These are phyloP conservation scores for Delphinus delphis DNA, from an alignment of 2,113 vertebrate species.

Conservation along the genomic window DNA sequence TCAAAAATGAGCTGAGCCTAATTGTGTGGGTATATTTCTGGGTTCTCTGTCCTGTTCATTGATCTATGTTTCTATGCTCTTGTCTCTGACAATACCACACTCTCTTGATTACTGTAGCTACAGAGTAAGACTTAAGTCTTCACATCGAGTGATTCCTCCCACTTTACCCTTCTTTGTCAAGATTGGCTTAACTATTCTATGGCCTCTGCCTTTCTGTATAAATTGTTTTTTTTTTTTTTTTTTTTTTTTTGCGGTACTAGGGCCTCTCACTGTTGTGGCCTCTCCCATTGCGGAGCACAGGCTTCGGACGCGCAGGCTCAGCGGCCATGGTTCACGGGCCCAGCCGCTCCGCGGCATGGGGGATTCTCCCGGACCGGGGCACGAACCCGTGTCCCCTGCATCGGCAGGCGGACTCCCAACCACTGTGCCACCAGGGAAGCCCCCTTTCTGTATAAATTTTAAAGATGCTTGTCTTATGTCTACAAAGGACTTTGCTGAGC, in stretches of 20 bases:
- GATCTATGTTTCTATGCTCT: not conserved
- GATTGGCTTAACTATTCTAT: not conserved
- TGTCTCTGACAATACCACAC: not conserved
- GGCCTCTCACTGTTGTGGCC: too few relatives aligned
- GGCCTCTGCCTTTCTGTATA: not conserved
- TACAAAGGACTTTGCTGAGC: not conserved
- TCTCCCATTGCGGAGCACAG: too few relatives aligned
- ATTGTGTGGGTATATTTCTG: not conserved
- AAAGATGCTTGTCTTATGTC: not conserved
- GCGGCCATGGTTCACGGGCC: too few relatives aligned
- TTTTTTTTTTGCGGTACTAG: too few relatives aligned
- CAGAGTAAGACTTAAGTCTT: not conserved
- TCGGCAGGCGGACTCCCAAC: too few relatives aligned
- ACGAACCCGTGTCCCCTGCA: too few relatives aligned
- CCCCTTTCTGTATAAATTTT: not conserved
- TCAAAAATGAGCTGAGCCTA: not conserved
- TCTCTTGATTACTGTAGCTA: not conserved
- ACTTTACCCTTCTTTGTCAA: slow-evolving; percentile 4
- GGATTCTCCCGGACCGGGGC: too few relatives aligned
- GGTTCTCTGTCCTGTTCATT: not conserved
- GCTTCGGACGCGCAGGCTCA: too few relatives aligned
- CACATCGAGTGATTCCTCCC: not conserved
- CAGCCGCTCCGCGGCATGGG: too few relatives aligned
- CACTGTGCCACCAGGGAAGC: too few relatives aligned
- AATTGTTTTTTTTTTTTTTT: not conserved